Percentiles rank a stretch among this genome's conserved stretches.
phyloP scores from a whole-genome alignment of 2,888 invertebrate genomes.

The Papilio demoleus region DNA sequence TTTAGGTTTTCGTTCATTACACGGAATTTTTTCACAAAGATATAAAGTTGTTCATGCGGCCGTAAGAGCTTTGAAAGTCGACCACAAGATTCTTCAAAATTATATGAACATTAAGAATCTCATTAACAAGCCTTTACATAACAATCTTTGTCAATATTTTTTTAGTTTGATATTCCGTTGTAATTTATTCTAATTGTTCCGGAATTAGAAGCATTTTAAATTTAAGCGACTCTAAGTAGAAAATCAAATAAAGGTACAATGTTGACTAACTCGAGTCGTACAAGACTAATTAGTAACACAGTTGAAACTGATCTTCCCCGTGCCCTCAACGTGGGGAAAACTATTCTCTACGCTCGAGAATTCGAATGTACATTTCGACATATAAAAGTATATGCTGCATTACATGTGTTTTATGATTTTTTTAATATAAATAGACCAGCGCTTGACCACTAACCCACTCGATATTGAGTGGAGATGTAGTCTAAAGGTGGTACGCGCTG shows the following conservation, averaged over 20 bases:
- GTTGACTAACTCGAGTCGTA: background rate
- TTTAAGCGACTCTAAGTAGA: too few relatives aligned
- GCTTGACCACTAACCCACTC: too few relatives aligned
- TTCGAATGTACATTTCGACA: background rate
- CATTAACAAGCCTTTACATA: conserved; percentile 30
- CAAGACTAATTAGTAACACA: background rate
- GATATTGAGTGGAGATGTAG: too few relatives aligned
- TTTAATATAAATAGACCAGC: too few relatives aligned
- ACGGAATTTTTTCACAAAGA: conserved; percentile 32
- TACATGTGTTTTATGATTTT: background rate
- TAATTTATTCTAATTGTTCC: background rate
- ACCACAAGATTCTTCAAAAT: conserved; percentile 31
- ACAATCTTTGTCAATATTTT: conserved; percentile 12
- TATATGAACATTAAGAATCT: conserved; percentile 35
- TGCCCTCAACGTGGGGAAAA: background rate
- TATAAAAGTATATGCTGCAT: background rate
- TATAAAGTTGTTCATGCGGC: conserved; percentile 28
- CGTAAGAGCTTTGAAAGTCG: conserved; percentile 31
- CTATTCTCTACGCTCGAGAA: background rate
- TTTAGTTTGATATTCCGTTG: background rate
- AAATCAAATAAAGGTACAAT: background rate
- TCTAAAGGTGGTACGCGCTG: too few relatives aligned
- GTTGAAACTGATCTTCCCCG: background rate
- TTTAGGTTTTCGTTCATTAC: conserved; percentile 27
- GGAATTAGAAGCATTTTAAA: too few relatives aligned